Evolutionary conservation across 1,140 invertebrate species (phyloP).

Genomic region (Eueides isabella): DNA sequence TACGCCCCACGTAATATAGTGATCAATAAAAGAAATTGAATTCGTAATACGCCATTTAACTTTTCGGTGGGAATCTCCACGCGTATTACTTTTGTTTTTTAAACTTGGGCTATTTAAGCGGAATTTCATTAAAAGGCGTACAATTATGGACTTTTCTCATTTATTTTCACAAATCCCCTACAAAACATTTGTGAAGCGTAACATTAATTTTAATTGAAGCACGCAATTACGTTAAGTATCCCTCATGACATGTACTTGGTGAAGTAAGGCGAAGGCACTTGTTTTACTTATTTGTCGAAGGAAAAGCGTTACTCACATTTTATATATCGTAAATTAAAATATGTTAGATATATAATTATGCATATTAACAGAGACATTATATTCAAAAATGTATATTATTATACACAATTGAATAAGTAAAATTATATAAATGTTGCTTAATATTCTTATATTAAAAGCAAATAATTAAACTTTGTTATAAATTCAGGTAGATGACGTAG

Average conservation of each 20-base stretch:
- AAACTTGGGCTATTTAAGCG: conserved; percentile 62
- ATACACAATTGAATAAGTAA: too few species aligned
- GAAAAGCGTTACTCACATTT: background rate
- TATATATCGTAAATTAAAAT: too few species aligned
- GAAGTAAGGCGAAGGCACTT: background rate
- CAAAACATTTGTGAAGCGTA: conserved; percentile 20
- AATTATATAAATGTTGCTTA: too few species aligned
- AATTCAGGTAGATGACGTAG: too few species aligned
- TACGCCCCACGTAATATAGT: conserved; percentile 18
- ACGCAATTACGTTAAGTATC: conserved; percentile 11
- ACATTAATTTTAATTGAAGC: conserved; percentile 9
- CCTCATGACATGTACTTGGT: background rate
- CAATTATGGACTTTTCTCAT: conserved; percentile 45
- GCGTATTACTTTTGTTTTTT: conserved; percentile 63
- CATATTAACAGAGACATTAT: too few species aligned
- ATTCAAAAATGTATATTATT: too few species aligned
- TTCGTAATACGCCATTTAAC: conserved; percentile 69
- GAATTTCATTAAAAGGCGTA: conserved; percentile 61
- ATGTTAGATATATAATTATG: too few species aligned
- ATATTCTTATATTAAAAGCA: too few species aligned
- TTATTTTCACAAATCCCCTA: conserved; percentile 30
- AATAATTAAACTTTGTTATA: too few species aligned
- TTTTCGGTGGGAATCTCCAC: conserved; percentile 55
- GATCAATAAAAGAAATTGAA: conserved; percentile 52
- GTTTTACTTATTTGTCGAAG: background rate